Evolutionary conservation across 2,797 vertebrate genomes (phyloP), one percentile per base, ranked within the genome.

Genomic region (Coracias cyanogaster): DNA sequence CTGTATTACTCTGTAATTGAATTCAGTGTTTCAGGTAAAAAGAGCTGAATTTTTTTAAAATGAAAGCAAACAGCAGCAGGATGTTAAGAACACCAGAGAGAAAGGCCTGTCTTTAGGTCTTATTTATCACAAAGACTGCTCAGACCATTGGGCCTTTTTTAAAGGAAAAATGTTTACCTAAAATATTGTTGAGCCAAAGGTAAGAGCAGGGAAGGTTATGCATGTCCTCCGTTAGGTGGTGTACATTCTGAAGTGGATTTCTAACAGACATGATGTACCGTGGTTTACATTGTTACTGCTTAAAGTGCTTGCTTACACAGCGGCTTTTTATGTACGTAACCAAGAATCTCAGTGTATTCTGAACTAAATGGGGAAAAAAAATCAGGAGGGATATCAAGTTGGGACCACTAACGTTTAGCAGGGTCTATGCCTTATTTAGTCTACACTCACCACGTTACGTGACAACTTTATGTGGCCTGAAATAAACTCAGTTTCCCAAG

Each of bases 1-100:
- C 98, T 99, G 99, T 98, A 99, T 99, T 95, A 98, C 99, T 98
- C 99, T 99, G 97, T 86, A 98, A 98, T 96, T 77, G 90, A 97
- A 97, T 86, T 84, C 79, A 97, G 39, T 80, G 33, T 88, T 87
- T 96, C 85, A 86, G 97, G 86, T 92, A 78, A 97, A 94, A 95
- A 83, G 54, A 94, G 83, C 54, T 74, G 66, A 89, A 61, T 51
- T 21, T 88, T 96, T 93, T 97, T 72, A 92, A 93, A 71, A 92
- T n/a, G 76, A 94, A 94, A 96, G 81, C 51, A 89, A 87, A 94
- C 51, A 87, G 66, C 78, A 89, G 71, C 72, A 86, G 51, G 80
- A 83, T 65, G 48, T 64, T 92, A 89, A 82, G 39, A 49, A 92
- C 89, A 95, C 58, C 89, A 93, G 80, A 85, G 25, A 51, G 49